Evolutionary conservation across 2,797 vertebrate species (phyloP).

Genomic region (Pygocentrus nattereri): DNA sequence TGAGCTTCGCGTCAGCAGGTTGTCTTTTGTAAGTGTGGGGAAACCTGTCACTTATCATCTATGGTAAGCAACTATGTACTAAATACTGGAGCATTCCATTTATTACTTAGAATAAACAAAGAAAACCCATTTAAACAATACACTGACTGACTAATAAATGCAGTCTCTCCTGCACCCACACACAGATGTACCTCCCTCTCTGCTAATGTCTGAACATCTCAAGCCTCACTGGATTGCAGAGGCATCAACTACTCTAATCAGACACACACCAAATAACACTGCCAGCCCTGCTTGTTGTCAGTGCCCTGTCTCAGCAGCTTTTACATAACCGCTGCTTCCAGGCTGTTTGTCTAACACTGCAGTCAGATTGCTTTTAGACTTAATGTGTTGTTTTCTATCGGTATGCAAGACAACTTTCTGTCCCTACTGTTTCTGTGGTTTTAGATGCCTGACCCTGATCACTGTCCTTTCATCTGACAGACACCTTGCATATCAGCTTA

Average conservation of each 20-base stretch:
- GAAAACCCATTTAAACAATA: neutral
- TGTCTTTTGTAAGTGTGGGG: neutral
- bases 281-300: conserved; percentile 13
- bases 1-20: neutral
- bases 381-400: conserved; percentile 10
- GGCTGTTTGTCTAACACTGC: conserved; percentile 38
- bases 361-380: conserved; percentile 17
- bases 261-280: conserved; percentile 2
- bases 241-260: conserved; percentile 16
- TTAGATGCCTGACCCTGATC: conserved; percentile 1
- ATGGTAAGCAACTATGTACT: neutral
- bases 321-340: conserved; percentile 28
- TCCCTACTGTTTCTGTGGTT: neutral
- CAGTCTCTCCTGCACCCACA: neutral
- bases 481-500: neutral
- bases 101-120: neutral
- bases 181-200: neutral
- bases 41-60: neutral
- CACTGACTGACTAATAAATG: neutral
- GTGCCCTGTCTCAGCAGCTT: conserved; percentile 20
- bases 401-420: conserved; percentile 17
- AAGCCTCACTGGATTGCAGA: conserved; percentile 23
- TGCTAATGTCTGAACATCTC: conserved; percentile 15
- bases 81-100: neutral
- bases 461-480: neutral